Evolutionary conservation across 2,113 vertebrate genomes (phyloP).

Genomic region (Cavia aperea): DNA sequence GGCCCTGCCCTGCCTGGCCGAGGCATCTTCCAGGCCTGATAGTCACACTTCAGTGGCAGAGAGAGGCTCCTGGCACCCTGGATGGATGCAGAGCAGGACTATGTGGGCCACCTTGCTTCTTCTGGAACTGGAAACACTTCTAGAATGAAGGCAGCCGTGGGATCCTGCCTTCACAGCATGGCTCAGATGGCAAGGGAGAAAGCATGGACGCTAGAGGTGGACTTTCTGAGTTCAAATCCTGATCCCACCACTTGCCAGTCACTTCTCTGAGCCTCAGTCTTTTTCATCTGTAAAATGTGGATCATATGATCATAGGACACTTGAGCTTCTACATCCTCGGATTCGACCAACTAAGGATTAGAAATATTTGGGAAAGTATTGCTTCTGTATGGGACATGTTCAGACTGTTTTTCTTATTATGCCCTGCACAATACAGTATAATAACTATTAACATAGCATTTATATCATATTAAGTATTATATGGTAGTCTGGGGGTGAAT

Average conservation of each 20-base stretch:
- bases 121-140: background rate
- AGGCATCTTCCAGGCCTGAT: background rate
- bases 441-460: background rate
- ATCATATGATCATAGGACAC: background rate
- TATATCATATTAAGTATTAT: background rate
- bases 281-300: background rate
- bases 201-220: background rate
- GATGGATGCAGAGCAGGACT: background rate
- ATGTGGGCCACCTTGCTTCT: background rate
- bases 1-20: background rate
- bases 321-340: background rate
- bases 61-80: background rate
- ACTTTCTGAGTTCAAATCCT: background rate
- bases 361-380: background rate
- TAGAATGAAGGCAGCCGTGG: background rate
- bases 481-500: background rate
- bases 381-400: background rate
- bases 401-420: background rate
- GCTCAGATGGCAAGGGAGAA: accelerated
- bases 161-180: accelerated
- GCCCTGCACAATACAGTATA: background rate
- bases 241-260: background rate
- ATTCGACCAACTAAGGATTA: background rate
- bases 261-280: background rate
- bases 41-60: background rate